Evolutionary conservation across 2,797 vertebrate species (phyloP).

Genomic region (Halcyon leucocephala): DNA sequence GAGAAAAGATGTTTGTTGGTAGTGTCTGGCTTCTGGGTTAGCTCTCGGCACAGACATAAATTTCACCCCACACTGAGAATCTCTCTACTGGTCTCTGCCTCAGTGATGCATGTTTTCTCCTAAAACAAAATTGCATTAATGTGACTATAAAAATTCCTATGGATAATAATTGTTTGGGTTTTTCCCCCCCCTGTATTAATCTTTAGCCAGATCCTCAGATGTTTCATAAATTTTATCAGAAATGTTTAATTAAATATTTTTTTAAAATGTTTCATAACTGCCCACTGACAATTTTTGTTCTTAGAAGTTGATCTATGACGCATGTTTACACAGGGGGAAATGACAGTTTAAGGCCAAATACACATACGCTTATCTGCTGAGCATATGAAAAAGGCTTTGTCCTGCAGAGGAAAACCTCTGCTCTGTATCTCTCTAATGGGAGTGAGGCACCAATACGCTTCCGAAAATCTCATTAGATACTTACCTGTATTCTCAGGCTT

Average conservation of each 20-base stretch:
- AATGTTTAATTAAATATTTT: background rate
- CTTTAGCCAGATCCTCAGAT: background rate
- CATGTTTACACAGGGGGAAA: background rate
- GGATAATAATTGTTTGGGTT: background rate
- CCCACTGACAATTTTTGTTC: background rate
- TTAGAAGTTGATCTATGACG: background rate
- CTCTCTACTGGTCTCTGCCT: background rate
- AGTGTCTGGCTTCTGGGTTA: background rate
- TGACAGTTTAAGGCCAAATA: background rate
- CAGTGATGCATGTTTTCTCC: background rate
- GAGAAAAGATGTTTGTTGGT: conserved; percentile 14
- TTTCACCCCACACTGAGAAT: background rate
- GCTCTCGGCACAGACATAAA: background rate
- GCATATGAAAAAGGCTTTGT: background rate
- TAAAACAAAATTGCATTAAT: background rate
- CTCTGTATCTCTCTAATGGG: background rate
- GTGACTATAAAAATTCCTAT: background rate
- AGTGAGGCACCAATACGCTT: background rate
- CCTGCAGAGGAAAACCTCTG: background rate
- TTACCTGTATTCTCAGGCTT: background rate
- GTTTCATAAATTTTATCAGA: background rate
- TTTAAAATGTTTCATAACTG: background rate
- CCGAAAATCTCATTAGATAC: background rate
- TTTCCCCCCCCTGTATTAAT: background rate
- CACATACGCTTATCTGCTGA: background rate